Percentiles rank a stretch among this genome's conserved stretches.
Evolutionary conservation across 1,140 invertebrate genomes (phyloP).

Genomic region (Oncopeltus fasciatus): DNA sequence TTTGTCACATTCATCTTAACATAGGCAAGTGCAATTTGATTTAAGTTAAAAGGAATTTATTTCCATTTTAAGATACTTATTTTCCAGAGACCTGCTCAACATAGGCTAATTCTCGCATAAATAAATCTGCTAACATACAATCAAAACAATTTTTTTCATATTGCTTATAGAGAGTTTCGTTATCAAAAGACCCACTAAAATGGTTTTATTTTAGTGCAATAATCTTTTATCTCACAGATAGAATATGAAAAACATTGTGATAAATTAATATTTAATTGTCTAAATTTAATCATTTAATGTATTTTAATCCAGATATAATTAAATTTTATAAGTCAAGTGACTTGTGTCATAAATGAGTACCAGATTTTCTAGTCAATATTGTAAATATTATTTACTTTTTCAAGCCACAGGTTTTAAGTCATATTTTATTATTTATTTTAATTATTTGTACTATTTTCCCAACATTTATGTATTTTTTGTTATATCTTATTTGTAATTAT

Average conservation of each 20-base stretch:
- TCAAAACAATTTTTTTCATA: neutral
- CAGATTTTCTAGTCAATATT: slow-evolving; percentile 3
- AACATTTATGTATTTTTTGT: slow-evolving; percentile 6
- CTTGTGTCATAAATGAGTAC: neutral
- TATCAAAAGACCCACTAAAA: neutral
- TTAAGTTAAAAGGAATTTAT: neutral
- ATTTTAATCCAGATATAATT: neutral
- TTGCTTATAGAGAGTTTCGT: neutral
- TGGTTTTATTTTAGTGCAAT: neutral
- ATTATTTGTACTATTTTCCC: slow-evolving; percentile 1
- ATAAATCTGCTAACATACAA: neutral
- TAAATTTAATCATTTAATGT: neutral
- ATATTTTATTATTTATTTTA: neutral
- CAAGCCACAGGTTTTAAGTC: neutral
- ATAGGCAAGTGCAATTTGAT: neutral
- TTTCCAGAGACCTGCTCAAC: neutral
- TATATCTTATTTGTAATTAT: neutral
- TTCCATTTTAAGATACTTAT: neutral
- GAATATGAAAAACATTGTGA: neutral
- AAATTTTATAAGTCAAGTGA: neutral
- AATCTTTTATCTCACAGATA: neutral
- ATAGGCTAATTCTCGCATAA: neutral
- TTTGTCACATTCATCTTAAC: too few species aligned
- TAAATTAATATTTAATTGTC: neutral
- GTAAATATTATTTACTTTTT: neutral